These are phyloP conservation scores for Orthosia gracilis DNA, from an alignment of 2,888 invertebrate genomes.

Conservation along the genomic window DNA sequence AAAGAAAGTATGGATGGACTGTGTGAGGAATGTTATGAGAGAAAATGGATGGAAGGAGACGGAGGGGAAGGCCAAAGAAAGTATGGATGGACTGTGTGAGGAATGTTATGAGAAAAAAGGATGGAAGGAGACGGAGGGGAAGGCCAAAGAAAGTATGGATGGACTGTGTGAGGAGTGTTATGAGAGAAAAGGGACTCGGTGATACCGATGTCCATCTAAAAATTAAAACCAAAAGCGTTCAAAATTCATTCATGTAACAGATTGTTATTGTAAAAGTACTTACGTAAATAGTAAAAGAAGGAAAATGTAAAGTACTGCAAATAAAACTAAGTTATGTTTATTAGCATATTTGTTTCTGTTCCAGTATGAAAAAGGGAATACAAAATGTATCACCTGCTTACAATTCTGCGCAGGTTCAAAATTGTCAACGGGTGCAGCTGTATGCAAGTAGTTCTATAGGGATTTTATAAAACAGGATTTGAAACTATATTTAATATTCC, in stretches of 20 bases:
- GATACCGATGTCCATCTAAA: background rate
- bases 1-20: too few relatives aligned
- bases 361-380: slow-evolving; percentile 43
- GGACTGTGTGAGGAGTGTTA: too few relatives aligned
- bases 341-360: slow-evolving; percentile 41
- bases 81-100: too few relatives aligned
- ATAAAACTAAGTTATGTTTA: slow-evolving; percentile 28
- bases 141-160: too few relatives aligned
- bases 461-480: slow-evolving; percentile 11
- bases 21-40: too few relatives aligned
- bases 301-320: background rate
- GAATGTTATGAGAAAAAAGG: too few relatives aligned
- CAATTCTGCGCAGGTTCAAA: slow-evolving; percentile 45
- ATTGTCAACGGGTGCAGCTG: slow-evolving; percentile 34
- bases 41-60: too few relatives aligned
- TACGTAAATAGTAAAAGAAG: slow-evolving; percentile 8
- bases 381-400: slow-evolving; percentile 50
- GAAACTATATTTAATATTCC: slow-evolving; percentile 7
- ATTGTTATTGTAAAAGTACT: background rate
- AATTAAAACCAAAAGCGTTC: background rate
- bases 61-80: too few relatives aligned
- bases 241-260: background rate
- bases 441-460: slow-evolving; percentile 6
- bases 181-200: too few relatives aligned
- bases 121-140: too few relatives aligned